Evolutionary conservation across 2,797 vertebrate species (phyloP).

Genomic region (Neomorphus geoffroyi): DNA sequence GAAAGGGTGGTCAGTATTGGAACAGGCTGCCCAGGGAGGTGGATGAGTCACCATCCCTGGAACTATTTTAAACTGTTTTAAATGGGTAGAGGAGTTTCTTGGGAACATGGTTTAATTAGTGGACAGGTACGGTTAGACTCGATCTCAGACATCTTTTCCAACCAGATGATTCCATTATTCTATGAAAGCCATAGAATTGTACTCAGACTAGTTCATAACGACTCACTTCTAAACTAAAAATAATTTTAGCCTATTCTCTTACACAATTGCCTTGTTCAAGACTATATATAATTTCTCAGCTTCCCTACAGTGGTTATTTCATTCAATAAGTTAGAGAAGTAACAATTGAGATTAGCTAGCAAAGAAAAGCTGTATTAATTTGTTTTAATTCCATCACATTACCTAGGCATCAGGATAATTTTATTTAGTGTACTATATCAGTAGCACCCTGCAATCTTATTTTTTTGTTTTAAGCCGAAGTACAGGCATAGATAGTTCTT

Average conservation of each 20-base stretch:
- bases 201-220: not conserved
- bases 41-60: too few species aligned
- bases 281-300: not conserved
- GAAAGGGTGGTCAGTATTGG: too few species aligned
- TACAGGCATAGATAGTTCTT: not conserved
- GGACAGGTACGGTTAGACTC: too few species aligned
- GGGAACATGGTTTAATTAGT: too few species aligned
- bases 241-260: not conserved
- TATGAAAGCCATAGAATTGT: not conserved
- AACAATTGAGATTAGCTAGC: not conserved
- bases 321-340: not conserved
- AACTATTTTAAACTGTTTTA: too few species aligned
- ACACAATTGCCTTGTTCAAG: not conserved
- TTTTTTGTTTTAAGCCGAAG: not conserved
- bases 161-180: too few species aligned
- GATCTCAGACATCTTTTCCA: too few species aligned
- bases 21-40: too few species aligned
- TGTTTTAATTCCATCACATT: not conserved
- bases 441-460: not conserved
- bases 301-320: not conserved
- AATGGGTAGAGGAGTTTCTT: too few species aligned
- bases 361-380: not conserved
- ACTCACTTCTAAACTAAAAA: not conserved
- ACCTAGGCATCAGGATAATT: not conserved
- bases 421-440: not conserved